Evolutionary conservation across 2,113 vertebrate species (phyloP), one percentile per base, ranked within the genome.

Genomic region (Nipponia nippon): DNA sequence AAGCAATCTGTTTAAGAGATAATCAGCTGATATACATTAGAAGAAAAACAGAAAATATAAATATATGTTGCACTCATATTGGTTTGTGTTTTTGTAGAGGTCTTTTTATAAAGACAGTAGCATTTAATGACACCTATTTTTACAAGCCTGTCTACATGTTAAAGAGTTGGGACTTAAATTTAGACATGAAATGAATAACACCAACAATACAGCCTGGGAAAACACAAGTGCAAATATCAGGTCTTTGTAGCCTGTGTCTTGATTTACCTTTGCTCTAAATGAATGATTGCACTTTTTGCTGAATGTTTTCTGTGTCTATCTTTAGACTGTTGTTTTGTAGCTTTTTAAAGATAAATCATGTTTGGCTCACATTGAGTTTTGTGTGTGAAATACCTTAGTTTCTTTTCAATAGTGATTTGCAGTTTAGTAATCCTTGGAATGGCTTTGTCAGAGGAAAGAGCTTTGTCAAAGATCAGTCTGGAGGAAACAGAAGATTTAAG

Each of bases 401-500:
- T 67, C 53, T 72, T 53, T 77, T 89, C 76, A 84, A 8, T 32
- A 56, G 86, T 27, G 72, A 92, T 75, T 93, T 93, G 47, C 38
- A 36, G 88, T 66, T 83, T 52, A 67, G 86, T 94, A 94, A 93
- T 92, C 92, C 76, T 84, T 89, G 83, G 59, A 78, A 97, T 40
- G 52, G 76, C 67, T 94, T 92, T 94, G 83, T 93, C 63, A 21
- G 58, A 83, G 55, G 67, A 73, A 93, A 83, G 85, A 71, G 79
- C 86, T 96, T 92, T 94, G 92, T 87, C 83, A 89, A 76, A 95
- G 76, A 89, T 93, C 79, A 81, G 59, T 47, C 76, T 95, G 59
- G 61, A 75, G 77, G 83, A 67, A 94, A 82, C 30, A 62, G 66
- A 66, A 78, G 80, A 91, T 91, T 92, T 92, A 84, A 92, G 56